These are phyloP conservation scores for Psittacula echo DNA, from an alignment of 2,797 vertebrate genomes.

Conservation along the genomic window DNA sequence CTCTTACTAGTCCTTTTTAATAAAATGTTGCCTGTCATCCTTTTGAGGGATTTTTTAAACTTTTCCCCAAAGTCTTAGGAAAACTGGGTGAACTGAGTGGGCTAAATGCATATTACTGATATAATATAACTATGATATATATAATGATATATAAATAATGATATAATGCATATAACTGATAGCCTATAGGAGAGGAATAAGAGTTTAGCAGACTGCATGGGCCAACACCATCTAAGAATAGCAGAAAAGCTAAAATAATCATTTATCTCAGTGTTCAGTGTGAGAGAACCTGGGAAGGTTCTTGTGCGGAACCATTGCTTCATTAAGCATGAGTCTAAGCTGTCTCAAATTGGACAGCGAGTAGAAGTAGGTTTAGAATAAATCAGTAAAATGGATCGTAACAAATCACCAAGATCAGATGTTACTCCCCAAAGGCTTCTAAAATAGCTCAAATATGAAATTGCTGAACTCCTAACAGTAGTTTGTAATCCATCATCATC, in stretches of 20 bases:
- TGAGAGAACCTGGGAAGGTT: neutral
- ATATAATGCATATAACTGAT: too few relatives aligned
- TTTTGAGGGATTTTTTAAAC: neutral
- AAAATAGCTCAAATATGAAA: slow-evolving; percentile 47
- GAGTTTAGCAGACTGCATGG: neutral
- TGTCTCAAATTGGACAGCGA: neutral
- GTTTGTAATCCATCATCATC: slow-evolving; percentile 25
- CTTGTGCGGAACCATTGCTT: neutral
- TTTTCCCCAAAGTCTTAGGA: neutral
- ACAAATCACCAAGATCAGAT: slow-evolving; percentile 50
- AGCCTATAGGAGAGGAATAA: neutral
- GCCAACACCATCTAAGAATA: neutral
- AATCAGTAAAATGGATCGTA: slow-evolving; percentile 62
- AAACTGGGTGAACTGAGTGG: neutral
- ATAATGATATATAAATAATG: too few relatives aligned
- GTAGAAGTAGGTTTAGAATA: slow-evolving; percentile 40
- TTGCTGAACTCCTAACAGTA: slow-evolving; percentile 31
- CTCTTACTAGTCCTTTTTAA: neutral
- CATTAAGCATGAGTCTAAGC: neutral
- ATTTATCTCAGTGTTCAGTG: neutral
- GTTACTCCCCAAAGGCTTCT: slow-evolving; percentile 40
- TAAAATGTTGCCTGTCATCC: neutral
- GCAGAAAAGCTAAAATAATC: neutral
- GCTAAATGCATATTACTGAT: neutral
- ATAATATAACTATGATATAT: too few relatives aligned